Evolutionary conservation across 2,797 vertebrate species (phyloP).

Genomic region (Chiloscyllium punctatum): DNA sequence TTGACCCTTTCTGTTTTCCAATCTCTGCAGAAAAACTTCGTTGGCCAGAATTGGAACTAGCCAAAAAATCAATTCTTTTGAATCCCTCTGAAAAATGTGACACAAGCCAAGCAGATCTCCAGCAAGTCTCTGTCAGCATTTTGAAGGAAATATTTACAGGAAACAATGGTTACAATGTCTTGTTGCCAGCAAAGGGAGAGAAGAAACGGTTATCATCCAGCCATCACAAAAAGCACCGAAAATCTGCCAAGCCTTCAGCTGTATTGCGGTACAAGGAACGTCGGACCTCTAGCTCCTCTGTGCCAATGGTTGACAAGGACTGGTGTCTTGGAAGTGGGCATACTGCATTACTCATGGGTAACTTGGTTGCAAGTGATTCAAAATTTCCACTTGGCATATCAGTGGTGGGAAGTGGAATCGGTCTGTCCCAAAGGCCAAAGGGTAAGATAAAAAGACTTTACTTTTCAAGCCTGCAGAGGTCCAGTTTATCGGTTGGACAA

Average conservation of each 20-base stretch:
- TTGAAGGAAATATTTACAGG: conserved; percentile 75
- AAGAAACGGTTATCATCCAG: conserved; percentile 52
- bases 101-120: conserved; percentile 58
- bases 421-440: conserved; percentile 51
- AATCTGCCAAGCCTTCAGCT: conserved; percentile 44
- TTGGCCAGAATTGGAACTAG: conserved; percentile 78
- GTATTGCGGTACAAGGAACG: conserved; percentile 44
- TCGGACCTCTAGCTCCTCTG: conserved; percentile 40
- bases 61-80: conserved; percentile 68
- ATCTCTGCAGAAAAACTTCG: conserved; percentile 73
- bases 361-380: conserved; percentile 43
- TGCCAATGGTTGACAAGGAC: conserved; percentile 42
- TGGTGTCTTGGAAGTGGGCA: conserved; percentile 51
- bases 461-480: conserved; percentile 45
- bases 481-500: conserved; percentile 52
- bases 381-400: conserved; percentile 53
- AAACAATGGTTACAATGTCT: conserved; percentile 74
- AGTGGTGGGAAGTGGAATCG: conserved; percentile 55
- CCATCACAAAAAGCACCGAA: conserved; percentile 53
- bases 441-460: conserved; percentile 48
- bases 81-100: conserved; percentile 57
- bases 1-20: conserved; percentile 29
- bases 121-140: conserved; percentile 58
- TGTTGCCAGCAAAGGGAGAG: conserved; percentile 69
- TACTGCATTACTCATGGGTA: conserved; percentile 46